Base-by-base conservation (phyloP, 2,797 vertebrate species). In the Pipistrellus nathusii region DNA sequence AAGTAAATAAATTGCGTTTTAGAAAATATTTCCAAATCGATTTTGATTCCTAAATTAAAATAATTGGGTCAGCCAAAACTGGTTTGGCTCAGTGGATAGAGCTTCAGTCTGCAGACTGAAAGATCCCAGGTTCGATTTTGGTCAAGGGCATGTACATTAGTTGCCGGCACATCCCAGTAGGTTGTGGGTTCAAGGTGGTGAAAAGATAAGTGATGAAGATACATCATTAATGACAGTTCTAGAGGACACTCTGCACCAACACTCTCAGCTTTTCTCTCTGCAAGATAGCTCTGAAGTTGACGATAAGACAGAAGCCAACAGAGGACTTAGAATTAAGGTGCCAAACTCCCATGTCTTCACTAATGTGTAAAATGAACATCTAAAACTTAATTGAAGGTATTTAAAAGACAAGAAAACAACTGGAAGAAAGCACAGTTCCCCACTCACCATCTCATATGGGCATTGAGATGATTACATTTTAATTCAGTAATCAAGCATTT, bases 111-210 rank as follows among this genome's bases (percentile, higher is more conserved):
- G 38, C 38, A 38, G 38, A 38, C 38, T 38, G 38, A 38, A 38
- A 38, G 38, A 5, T 38, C 5, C 38, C 38, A 38, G 38, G 5
- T 38, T 38, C 6, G 6, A 41, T 41, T 41, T 6, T 7, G 38
- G 38, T 41, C 38, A 41, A 41, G 38, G 38, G 38, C 38, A 41
- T 41, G 38, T 41, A 41, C 38, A 41, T 41, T 41, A 7, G 38
- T 41, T 41, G 38, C 38, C 6, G 38, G 6, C 38, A 41, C 38
- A 41, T 41, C 38, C 38, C 38, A 6, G 38, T 41, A 41, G 38
- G 46, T 90, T 98, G 96, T 76, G 97, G 96, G 96, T 97, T 96
- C 25, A 2, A 95, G 46, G 91, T 87, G 88, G 92, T 87, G 88
- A 97, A 97, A 97, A 95, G 91, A 95, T 15, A 91, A 66, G 81